A percentile compares a stretch with the other conserved stretches of the same genome.
Evolutionary conservation across 2,113 vertebrate genomes (phyloP).

Genomic region (Gopherus evgoodei): DNA sequence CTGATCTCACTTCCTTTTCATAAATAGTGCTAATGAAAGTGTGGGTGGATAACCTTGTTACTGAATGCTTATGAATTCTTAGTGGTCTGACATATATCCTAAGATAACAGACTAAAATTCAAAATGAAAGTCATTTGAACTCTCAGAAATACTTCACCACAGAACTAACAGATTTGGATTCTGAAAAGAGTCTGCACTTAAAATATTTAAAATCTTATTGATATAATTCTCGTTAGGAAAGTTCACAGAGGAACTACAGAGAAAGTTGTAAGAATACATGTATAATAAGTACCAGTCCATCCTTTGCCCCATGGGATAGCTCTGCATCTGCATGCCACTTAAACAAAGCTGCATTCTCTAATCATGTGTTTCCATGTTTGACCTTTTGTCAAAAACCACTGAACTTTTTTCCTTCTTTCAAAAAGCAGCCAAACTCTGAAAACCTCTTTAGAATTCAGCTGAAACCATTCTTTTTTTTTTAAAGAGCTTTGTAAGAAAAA

Average conservation of each 20-base stretch:
- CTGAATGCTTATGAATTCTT: no score
- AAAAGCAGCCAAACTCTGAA: background rate
- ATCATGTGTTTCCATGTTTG: background rate
- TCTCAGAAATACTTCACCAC: accelerated
- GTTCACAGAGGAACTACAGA: background rate
- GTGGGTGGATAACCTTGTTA: background rate
- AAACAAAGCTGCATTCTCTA: background rate
- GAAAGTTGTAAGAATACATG: background rate
- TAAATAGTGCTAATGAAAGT: background rate
- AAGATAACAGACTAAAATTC: accelerated
- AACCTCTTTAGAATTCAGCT: background rate
- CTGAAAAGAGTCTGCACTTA: background rate
- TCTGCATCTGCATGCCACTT: background rate
- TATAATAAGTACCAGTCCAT: background rate
- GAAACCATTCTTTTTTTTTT: background rate
- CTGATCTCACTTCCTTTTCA: background rate
- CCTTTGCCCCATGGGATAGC: accelerated
- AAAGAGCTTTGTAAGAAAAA: slow-evolving; percentile 26
- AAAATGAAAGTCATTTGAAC: background rate
- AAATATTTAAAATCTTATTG: background rate
- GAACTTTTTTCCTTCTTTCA: background rate
- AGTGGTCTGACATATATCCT: background rate
- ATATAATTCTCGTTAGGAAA: background rate
- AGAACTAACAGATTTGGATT: background rate
- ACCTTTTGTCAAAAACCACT: background rate